Base-by-base conservation (phyloP, 2,113 vertebrate genomes). In the Oncorhynchus tshawytscha region DNA sequence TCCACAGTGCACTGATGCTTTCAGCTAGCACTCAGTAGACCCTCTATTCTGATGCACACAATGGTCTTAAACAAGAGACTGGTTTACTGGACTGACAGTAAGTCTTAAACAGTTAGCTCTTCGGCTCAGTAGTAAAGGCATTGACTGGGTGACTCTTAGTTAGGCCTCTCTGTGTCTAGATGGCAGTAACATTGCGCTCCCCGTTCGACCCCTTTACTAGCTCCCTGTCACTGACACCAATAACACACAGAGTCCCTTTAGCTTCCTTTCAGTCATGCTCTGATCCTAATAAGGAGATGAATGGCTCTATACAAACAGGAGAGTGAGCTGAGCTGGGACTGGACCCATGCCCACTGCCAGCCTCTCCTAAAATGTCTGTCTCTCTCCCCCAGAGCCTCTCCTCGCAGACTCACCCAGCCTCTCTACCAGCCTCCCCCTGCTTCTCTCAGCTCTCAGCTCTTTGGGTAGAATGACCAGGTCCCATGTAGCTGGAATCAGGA, bases 201-300 rank as follows among this genome's bases (percentile, higher is more conserved):
- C 70, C 62, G 54, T 85, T 70, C 85, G 22, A 20, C 34, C 45
- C 77, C 77, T 81, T 76, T 70, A 79, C 83, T 82, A 86, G 82
- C 85, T 77, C 77, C 79, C 78, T 79, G 82, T 85, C 89, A 84
- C 71, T 82, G 84, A 91, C 85, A 85, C 76, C 79, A 85, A 65
- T 71, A 85, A 85, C 83, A 88, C 71, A 85, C 71, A 85, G 77
- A 75, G 71, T 80, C 82, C 68, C 86, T 85, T 82, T 79, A 79
- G 85, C 75, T 70, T 82, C 80, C 85, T 84, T 84, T 89, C 81
- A 88, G 81, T 65, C 76, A 74, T 48, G 81, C 82, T 79, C 82
- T 88, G 89, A 89, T 87, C 89, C 91, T 90, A 93, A 92, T 92
- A 91, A 87, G 90, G 88, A 80, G 78, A 91, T 88, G 88, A 92